Evolutionary conservation across 2,888 invertebrate species (phyloP), one percentile per base, ranked within the genome.

Genomic region (Diarsia brunnea): DNA sequence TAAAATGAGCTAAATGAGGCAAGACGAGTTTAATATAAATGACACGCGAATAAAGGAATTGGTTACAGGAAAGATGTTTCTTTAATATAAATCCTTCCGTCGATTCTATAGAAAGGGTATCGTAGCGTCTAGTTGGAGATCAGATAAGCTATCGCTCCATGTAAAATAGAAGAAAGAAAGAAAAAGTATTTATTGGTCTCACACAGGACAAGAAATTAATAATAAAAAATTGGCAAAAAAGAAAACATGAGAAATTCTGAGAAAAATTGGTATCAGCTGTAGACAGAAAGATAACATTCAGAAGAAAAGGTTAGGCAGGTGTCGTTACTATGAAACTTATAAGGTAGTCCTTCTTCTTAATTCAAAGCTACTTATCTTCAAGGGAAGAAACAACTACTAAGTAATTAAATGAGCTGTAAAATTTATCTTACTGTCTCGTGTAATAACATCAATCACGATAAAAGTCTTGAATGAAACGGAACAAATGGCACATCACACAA

Each of bases 401-500:
- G 43, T 69, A 64, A 64, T 65, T 45, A n/a, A 70, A 58, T 19
- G 66, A 81, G 10, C 58, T 38, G 43, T 73, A 68, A 47, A 38
- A 70, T 10, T 8, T 63, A 38, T 38, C 12, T 49, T 45, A 75
- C 12, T 65, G 45, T 47, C 31, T 60, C 27, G 14, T 31, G 69
- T 69, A 76, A 70, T 84, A 76, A 84, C 65, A 75, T 73, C 51
- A 84, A 76, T 79, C 60, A 60, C 47, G 65, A 43, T 61, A 53
- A 58, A 66, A 27, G 51, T 21, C 45, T 47, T 27, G n/a, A 63
- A 74, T 78, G 47, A 79, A 67, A 73, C 16, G 60, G 19, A 79
- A 71, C 81, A 81, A 82, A 81, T 55, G 38, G n/a, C 31, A 71
- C 72, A 38, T 66, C 68, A 81, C 68, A 81, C 61, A 81, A 68